Base-by-base conservation (phyloP, 2,888 invertebrate genomes). In the Phoenoteleia sp. region DNA sequence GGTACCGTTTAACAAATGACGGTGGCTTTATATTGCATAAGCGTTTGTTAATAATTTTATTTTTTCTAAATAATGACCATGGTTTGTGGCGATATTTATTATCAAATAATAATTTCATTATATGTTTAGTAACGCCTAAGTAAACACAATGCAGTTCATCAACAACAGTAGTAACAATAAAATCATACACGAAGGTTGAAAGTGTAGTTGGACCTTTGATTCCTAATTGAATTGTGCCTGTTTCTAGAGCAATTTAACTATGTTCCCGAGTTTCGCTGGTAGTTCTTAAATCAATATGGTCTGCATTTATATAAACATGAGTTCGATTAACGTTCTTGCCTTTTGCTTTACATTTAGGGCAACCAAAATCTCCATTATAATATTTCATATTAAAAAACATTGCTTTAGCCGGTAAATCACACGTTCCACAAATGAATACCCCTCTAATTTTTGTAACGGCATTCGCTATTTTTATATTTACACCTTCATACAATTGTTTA, bases 131-230 rank as follows among this genome's bases (percentile, higher is more conserved):
- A 7, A 85, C 79, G 5, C 86, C 81, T 11, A 84, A 54, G 60
- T 69, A 87, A 33, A 85, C 62, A 33, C 85, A 85, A 66, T 88
- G 87, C 81, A 88, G 81, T 0, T 54, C 54, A 56, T 87, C 86
- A 1, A 86, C 42, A 3, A 72, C 75, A 6, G 81, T 86, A 1
- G 86, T 75, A 19, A 56, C 13, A 17, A 85, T 77, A 58, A 64
- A 81, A 62, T 87, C 47, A 36, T 29, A 39, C 11, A 76, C 64
- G 15, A 87, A 69, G 13, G n/a, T n/a, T 6, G 27, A 21, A 15
- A 87, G 36, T 21, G 66, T 39, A 4, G 82, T 75, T 2, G 83
- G 79, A 15, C 84, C 87, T 80, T 86, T 87, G 0, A 88, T 69
- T 11, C 84, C 80, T 5, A 21, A 6, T 67, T 52, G 4, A 11